Base-by-base conservation (phyloP, 2,113 vertebrate genomes). In the Otus sunia region DNA sequence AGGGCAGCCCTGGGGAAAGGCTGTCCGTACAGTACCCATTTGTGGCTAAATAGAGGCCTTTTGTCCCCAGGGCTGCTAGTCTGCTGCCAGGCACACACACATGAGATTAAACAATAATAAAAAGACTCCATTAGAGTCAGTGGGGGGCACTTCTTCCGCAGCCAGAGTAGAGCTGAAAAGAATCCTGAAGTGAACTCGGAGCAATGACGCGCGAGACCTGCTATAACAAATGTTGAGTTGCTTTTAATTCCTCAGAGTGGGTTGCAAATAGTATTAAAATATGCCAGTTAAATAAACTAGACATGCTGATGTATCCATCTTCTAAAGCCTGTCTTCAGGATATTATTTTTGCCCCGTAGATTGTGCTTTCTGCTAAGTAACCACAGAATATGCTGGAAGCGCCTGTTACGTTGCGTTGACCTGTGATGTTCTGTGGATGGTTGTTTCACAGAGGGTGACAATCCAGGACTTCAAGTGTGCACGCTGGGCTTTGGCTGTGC, bases 371-470 rank as follows among this genome's bases (percentile, higher is more conserved):
- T 75, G 62, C 71, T 27, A 34, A 86, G 66, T 5, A 52, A 64
- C 21, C 26, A 39, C 21, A 30, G 60, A 39, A 22, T 5, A 3
- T 15, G 73, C 81, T 78, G 58, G 21, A 34, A 53, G 32, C 15
- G 49, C 13, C 18, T 64, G 76, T 22, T 8, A 5, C 11, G 39
- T 39, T 34, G 18, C 5, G 9, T 32, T 39, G 22, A 30, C 12
- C 37, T 10, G 3, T 21, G 14, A 8, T 19, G n/a, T 20, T 55
- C 32, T 7, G 32, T 5, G 19, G 12, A 15, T 68, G 1, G 0
- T 20, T 34, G 13, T 59, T 9, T 74, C n/a, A 12, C 11, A 30
- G 32, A 19, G 12, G 19, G 49, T 2, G 20, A 37, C 43, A 52
- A 21, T 15, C 53, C 58, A 47, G 67, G 34, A 21, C 39, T 25